Percentiles rank a stretch among this genome's conserved stretches.
These are phyloP conservation scores for Phyllotreta cruciferae DNA, from an alignment of 2,888 invertebrate species.

Conservation along the genomic window DNA sequence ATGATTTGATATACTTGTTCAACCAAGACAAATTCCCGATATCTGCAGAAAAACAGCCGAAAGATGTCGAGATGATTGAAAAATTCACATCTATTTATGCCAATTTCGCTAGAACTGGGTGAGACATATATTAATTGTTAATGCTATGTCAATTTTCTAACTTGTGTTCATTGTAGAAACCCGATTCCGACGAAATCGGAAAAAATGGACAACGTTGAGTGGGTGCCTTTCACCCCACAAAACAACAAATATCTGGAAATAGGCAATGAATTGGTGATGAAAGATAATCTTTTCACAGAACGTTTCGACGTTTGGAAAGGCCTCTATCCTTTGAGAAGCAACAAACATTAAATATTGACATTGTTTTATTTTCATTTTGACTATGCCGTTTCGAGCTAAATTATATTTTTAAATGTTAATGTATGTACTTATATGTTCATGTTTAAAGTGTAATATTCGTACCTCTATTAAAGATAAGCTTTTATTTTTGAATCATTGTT, in stretches of 20 bases:
- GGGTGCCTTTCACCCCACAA: slow-evolving; percentile 56
- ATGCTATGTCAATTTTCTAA: slow-evolving; percentile 14
- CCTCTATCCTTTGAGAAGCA: slow-evolving; percentile 51
- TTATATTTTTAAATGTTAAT: too few species aligned
- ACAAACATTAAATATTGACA: too few species aligned
- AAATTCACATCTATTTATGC: slow-evolving; percentile 59
- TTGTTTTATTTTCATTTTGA: too few species aligned
- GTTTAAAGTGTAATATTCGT: too few species aligned
- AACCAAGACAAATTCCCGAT: slow-evolving; percentile 48
- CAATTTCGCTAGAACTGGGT: slow-evolving; percentile 59
- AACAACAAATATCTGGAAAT: slow-evolving; percentile 59
- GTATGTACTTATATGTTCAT: too few species aligned
- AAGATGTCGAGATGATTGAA: slow-evolving; percentile 56
- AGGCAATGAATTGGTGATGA: slow-evolving; percentile 54
- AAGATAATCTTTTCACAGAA: slow-evolving; percentile 56
- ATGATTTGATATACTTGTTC: slow-evolving; percentile 62
- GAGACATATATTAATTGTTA: slow-evolving; percentile 25
- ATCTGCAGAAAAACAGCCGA: slow-evolving; percentile 52
- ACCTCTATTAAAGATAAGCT: too few species aligned
- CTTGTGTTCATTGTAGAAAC: slow-evolving; percentile 56
- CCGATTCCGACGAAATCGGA: slow-evolving; percentile 57
- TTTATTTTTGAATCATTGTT: too few species aligned
- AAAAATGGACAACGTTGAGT: slow-evolving; percentile 54
- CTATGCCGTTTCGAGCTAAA: too few species aligned
- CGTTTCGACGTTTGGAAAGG: slow-evolving; percentile 59